Conservation (phyloP, 2,888 invertebrate genomes). For the Gymnoscelis rufifasciata region DNA sequence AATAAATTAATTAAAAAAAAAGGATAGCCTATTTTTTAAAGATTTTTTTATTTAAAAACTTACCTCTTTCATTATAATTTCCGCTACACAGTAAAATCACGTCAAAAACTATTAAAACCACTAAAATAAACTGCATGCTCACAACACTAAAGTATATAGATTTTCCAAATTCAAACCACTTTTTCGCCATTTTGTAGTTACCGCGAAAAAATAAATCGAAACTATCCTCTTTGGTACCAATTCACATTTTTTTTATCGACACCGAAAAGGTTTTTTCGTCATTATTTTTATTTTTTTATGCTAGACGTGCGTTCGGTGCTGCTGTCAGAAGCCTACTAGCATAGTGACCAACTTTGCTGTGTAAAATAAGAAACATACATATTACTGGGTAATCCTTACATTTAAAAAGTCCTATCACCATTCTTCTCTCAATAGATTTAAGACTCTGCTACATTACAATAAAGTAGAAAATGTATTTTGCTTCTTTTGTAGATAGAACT, state of each 20-base stretch:
- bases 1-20: background rate
- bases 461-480: slow-evolving; percentile 23
- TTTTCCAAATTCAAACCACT: slow-evolving; percentile 58
- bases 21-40: no score
- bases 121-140: slow-evolving; percentile 59
- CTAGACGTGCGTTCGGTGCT: slow-evolving; percentile 47
- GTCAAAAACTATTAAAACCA: slow-evolving; percentile 60
- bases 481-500: slow-evolving; percentile 40
- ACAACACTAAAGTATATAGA: slow-evolving; percentile 57
- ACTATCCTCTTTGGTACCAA: slow-evolving; percentile 25
- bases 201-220: slow-evolving; percentile 42
- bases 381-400: slow-evolving; percentile 48
- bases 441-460: slow-evolving; percentile 16
- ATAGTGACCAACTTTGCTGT: slow-evolving; percentile 75
- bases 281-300: slow-evolving; percentile 47
- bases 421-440: slow-evolving; percentile 31
- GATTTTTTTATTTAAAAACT: slow-evolving; percentile 21
- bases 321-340: slow-evolving; percentile 68
- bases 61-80: slow-evolving; percentile 59
- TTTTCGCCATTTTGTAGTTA: slow-evolving; percentile 66
- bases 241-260: slow-evolving; percentile 49
- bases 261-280: slow-evolving; percentile 54
- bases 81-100: slow-evolving; percentile 48
- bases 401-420: slow-evolving; percentile 44
- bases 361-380: slow-evolving; percentile 78